Evolutionary conservation across 2,113 vertebrate genomes (phyloP).

Genomic region (Miniopterus natalensis): DNA sequence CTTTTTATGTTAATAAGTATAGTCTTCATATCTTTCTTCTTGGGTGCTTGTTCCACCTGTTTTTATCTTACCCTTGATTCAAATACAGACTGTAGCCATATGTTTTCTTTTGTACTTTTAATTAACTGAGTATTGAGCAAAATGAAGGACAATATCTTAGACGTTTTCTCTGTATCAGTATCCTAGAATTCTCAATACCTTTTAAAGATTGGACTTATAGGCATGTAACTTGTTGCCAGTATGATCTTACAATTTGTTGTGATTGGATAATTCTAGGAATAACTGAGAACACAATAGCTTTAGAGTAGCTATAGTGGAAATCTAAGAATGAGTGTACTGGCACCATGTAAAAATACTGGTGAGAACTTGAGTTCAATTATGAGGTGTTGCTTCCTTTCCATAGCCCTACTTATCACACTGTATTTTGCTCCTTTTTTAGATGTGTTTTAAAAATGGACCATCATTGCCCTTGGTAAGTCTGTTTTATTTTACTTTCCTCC

Average conservation of each 20-base stretch:
- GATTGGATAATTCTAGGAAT: not conserved
- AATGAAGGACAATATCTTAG: not conserved
- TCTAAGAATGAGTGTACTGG: not conserved
- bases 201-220: conserved; percentile 35
- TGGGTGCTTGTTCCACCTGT: conserved; percentile 12
- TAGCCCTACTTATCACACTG: conserved; percentile 37
- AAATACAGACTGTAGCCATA: not conserved
- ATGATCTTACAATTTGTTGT: conserved; percentile 2
- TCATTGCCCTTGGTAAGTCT: conserved; percentile 97
- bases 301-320: not conserved
- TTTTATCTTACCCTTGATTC: conserved; percentile 56
- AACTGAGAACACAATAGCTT: conserved; percentile 22
- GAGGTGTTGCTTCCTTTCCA: not conserved
- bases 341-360: conserved; percentile 60
- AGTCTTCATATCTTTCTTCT: conserved; percentile 47
- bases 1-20: conserved; percentile 49
- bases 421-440: conserved; percentile 86
- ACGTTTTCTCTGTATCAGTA: not conserved
- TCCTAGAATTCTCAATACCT: not conserved
- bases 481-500: conserved; percentile 27
- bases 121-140: conserved; percentile 58
- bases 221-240: not conserved
- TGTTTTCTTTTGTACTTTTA: conserved; percentile 20
- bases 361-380: conserved; percentile 33
- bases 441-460: conserved; percentile 99